Evolutionary conservation across 2,888 invertebrate genomes (phyloP).

Genomic region (Pyrochroa serraticornis): DNA sequence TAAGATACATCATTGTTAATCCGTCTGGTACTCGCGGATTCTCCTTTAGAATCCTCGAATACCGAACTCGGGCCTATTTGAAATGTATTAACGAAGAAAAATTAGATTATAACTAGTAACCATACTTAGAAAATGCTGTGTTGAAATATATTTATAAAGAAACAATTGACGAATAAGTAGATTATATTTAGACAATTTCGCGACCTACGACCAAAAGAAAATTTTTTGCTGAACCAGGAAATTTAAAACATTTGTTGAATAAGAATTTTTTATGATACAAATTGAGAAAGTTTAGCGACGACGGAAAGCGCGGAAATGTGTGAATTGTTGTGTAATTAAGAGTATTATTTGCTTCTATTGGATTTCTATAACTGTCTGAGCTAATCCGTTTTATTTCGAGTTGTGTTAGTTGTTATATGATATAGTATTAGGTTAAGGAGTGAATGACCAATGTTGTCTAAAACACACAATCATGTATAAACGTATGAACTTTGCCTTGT

Average conservation of each 20-base stretch:
- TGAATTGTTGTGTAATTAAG: conserved; percentile 20
- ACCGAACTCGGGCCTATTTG: conserved; percentile 17
- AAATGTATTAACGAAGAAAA: conserved; percentile 28
- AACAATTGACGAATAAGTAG: conserved; percentile 22
- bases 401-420: conserved; percentile 24
- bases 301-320: conserved; percentile 1
- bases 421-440: conserved; percentile 24
- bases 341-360: conserved; percentile 14
- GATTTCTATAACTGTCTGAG: conserved; percentile 23
- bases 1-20: conserved; percentile 34
- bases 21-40: conserved; percentile 13
- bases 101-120: conserved; percentile 19
- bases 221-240: conserved; percentile 9
- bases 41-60: conserved; percentile 3
- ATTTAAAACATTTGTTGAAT: conserved; percentile 21
- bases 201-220: conserved; percentile 27
- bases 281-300: no score
- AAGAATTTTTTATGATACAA: conserved; percentile 22
- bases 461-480: conserved; percentile 48
- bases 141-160: conserved; percentile 36
- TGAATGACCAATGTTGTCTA: conserved; percentile 47
- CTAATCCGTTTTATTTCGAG: conserved; percentile 19
- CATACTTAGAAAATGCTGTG: conserved; percentile 31
- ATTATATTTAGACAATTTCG: conserved; percentile 22
- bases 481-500: conserved; percentile 51